Evolutionary conservation across 1,140 invertebrate species (phyloP).

Genomic region (Phocides pigmalion): DNA sequence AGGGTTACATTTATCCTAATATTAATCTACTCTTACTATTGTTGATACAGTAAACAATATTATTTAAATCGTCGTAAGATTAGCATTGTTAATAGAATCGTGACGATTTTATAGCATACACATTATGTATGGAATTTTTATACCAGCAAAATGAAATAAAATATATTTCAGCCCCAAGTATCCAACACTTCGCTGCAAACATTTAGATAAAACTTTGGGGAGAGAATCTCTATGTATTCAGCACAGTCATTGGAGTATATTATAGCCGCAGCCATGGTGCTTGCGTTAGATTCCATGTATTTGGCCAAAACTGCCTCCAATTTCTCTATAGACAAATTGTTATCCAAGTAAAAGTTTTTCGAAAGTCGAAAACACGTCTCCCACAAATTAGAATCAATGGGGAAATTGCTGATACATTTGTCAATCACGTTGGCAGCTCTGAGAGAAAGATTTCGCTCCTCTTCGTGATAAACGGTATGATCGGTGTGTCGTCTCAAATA

Average conservation of each 20-base stretch:
- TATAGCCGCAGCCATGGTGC: slow-evolving; percentile 70
- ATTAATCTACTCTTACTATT: background rate
- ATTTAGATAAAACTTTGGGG: slow-evolving; percentile 73
- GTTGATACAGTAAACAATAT: background rate
- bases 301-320: slow-evolving; percentile 67
- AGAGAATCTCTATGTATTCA: slow-evolving; percentile 67
- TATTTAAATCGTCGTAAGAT: background rate
- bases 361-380: slow-evolving; percentile 67
- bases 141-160: background rate
- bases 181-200: slow-evolving; percentile 74
- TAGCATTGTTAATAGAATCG: background rate
- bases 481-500: slow-evolving; percentile 49
- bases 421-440: slow-evolving; percentile 66
- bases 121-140: slow-evolving; percentile 2
- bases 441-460: slow-evolving; percentile 43
- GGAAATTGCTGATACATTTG: slow-evolving; percentile 69
- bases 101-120: background rate
- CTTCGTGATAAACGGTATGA: slow-evolving; percentile 33
- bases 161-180: slow-evolving; percentile 63
- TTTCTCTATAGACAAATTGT: slow-evolving; percentile 59
- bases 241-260: slow-evolving; percentile 74
- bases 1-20: background rate
- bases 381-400: slow-evolving; percentile 67
- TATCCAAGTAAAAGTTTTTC: slow-evolving; percentile 70
- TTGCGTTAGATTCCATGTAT: slow-evolving; percentile 69